These are phyloP conservation scores for Ectropis crepuscularia DNA, from an alignment of 2,888 invertebrate genomes.

Conservation along the genomic window DNA sequence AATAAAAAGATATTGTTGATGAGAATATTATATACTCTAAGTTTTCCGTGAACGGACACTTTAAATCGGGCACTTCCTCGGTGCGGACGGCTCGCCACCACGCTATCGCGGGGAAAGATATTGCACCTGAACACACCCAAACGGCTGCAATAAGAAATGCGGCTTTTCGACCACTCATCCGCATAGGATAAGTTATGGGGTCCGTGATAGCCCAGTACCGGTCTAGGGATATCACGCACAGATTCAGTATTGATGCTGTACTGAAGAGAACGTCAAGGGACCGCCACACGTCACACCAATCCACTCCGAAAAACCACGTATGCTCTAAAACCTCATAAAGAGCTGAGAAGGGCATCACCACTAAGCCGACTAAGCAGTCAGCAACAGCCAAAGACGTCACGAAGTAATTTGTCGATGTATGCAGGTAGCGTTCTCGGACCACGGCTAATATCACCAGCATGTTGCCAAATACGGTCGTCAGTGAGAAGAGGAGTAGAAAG, in stretches of 20 bases:
- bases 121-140: conserved; percentile 98
- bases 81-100: conserved; percentile 97
- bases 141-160: conserved; percentile 95
- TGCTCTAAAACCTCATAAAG: conserved; percentile 95
- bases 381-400: conserved; percentile 98
- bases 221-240: conserved; percentile 98
- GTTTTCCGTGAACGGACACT: conserved; percentile 98
- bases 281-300: conserved; percentile 99
- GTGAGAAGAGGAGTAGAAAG: conserved; percentile 93
- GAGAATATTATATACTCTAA: conserved; percentile 98
- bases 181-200: conserved; percentile 98
- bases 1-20: conserved; percentile 98
- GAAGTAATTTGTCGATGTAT: conserved; percentile 99
- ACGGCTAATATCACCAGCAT: conserved; percentile 97
- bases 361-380: conserved; percentile 97
- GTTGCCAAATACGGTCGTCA: conserved; percentile 98
- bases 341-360: conserved; percentile 99
- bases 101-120: conserved; percentile 98
- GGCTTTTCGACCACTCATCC: conserved; percentile 95
- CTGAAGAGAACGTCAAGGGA: conserved; percentile 98
- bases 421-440: conserved; percentile 95
- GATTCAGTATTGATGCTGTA: conserved; percentile 98
- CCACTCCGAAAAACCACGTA: conserved; percentile 97
- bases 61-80: conserved; percentile 91
- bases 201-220: conserved; percentile 99